Evolutionary conservation across 2,888 invertebrate genomes (phyloP).

Genomic region (Parasteatoda lunata): DNA sequence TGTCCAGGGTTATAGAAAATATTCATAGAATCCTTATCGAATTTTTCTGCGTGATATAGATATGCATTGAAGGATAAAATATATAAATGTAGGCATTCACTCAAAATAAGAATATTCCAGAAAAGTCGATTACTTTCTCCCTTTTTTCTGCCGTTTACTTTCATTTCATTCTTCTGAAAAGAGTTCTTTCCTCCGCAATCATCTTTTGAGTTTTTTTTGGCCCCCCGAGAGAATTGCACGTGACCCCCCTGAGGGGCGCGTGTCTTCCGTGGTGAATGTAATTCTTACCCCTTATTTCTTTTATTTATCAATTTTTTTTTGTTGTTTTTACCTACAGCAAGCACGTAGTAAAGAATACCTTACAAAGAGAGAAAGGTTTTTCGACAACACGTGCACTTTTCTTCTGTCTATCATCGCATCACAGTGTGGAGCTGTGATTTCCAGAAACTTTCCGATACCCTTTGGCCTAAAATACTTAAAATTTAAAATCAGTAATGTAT

Average conservation of each 20-base stretch:
- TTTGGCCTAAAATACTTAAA: background rate
- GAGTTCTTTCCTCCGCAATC: slow-evolving; percentile 62
- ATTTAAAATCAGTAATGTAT: background rate
- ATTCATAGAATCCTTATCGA: slow-evolving; percentile 6
- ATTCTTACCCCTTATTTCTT: slow-evolving; percentile 13
- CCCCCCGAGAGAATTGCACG: slow-evolving; percentile 25
- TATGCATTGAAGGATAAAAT: slow-evolving; percentile 7
- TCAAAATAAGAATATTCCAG: slow-evolving; percentile 41
- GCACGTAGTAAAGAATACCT: slow-evolving; percentile 25
- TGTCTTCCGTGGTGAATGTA: slow-evolving; percentile 40
- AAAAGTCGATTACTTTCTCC: slow-evolving; percentile 56
- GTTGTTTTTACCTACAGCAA: background rate
- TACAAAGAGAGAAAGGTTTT: background rate
- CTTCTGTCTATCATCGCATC: slow-evolving; percentile 27
- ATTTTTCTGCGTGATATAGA: slow-evolving; percentile 9
- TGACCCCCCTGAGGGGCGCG: slow-evolving; percentile 44
- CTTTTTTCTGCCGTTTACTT: slow-evolving; percentile 44
- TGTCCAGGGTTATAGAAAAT: too few relatives aligned
- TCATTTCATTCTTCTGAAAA: slow-evolving; percentile 62
- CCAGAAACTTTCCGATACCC: background rate
- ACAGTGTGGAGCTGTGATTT: slow-evolving; percentile 30
- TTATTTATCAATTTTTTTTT: background rate
- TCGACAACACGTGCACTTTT: slow-evolving; percentile 42
- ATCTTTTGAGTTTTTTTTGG: slow-evolving; percentile 50
- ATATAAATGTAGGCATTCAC: slow-evolving; percentile 11